Evolutionary conservation across 2,888 invertebrate genomes (phyloP), one percentile per base, ranked within the genome.

Genomic region (Stenotaenia linearis): DNA sequence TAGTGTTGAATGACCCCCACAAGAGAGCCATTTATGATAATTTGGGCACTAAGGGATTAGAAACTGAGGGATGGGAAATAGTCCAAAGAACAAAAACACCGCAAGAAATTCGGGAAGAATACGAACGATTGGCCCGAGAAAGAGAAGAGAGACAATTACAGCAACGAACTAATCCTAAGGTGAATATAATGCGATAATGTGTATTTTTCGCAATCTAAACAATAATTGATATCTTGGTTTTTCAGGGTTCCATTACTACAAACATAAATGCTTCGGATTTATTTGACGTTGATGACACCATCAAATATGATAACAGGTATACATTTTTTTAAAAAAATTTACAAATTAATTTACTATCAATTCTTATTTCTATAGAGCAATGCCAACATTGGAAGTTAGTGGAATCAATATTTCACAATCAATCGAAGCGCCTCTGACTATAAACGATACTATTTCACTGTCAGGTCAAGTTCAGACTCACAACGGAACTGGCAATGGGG

Each of bases 41-140:
- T 78, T 87, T 90, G 86, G 97, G 97, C n/a, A 91, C 92, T 79
- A 92, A 93, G 84, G 98, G 98, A 0, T 88, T 98, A 32, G 93
- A 96, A 86, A 95, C 96, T 0, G 95, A 97, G 84, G 97, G 97
- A 79, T 97, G 97, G 96, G 96, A 98, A 88, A 90, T 98, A 37
- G 93, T 98, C 35, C 93, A 95, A 84, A 89, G 96, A 45, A 94
- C 94, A 0, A 93, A 93, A 85, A 97, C 97, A 1, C 96, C 98
- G 1, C 91, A 94, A 83, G 98, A 99, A 89, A 98, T 99, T 80
- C 89, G 97, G 80, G 97, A 97, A 81, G 98, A 98, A 87, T 98
- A 96, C 89, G 97, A 98, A 87, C 91, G 95, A 81, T 84, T 90
- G 78, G 88, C 88, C 79, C 86, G 92, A 82, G 94, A 95, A 84